Conservation (phyloP, 2,888 invertebrate species). For the Coenonympha glycerion region DNA sequence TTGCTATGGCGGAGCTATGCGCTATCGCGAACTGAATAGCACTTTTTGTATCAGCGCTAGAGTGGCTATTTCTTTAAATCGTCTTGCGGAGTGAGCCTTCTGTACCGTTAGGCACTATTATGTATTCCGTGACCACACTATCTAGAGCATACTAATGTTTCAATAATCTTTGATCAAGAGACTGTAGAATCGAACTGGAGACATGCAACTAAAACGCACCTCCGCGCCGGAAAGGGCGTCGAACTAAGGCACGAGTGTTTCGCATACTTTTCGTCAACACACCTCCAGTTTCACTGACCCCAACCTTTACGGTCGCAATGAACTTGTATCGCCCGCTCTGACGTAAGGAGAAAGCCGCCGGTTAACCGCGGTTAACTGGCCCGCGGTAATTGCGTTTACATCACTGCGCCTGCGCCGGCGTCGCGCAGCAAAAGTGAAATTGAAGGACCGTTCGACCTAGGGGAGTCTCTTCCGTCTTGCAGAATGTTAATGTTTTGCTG, state of each 20-base stretch:
- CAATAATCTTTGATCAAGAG: no score
- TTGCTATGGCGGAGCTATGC: no score
- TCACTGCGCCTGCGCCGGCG: constrained; percentile 3
- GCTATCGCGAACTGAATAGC: no score
- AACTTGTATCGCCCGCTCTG: constrained; percentile 19
- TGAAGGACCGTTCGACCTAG: constrained; percentile 6
- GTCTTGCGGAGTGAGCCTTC: no score
- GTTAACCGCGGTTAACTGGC: constrained; percentile 7
- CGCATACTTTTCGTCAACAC: neutral
- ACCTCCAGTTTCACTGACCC: constrained; percentile 23
- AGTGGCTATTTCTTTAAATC: no score
- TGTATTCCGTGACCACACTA: no score
- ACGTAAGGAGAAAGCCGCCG: constrained; percentile 23
- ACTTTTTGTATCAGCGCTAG: no score
- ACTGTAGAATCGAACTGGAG: neutral
- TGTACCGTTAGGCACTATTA: no score
- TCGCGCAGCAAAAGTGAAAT: constrained; percentile 24
- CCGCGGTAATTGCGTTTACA: constrained; percentile 19
- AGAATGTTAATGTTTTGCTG: no score
- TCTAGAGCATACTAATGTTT: no score
- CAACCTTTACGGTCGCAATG: constrained; percentile 25
- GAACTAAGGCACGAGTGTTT: neutral
- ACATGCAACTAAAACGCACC: neutral
- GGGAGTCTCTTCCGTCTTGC: neutral
- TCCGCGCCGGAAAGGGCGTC: neutral